These are phyloP conservation scores for Coenonympha arcania DNA, from an alignment of 2,888 invertebrate genomes.

Conservation along the genomic window DNA sequence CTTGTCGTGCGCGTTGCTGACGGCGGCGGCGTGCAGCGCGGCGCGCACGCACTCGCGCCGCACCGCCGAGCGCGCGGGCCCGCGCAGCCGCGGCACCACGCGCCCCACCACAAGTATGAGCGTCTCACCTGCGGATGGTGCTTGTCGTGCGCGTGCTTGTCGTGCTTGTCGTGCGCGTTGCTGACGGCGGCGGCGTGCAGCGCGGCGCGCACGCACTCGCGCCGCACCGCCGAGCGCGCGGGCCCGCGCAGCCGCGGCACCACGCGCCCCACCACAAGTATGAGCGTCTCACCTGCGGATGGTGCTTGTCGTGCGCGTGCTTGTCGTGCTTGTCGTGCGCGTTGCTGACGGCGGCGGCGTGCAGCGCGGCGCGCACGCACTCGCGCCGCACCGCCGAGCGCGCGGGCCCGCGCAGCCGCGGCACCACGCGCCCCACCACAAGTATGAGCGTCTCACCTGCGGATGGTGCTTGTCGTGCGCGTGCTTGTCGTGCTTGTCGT, in stretches of 20 bases:
- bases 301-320: conserved; percentile 9
- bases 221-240: conserved; percentile 81
- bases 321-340: conserved; percentile 28
- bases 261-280: conserved; percentile 81
- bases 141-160: conserved; percentile 17
- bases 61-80: conserved; percentile 82
- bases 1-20: conserved; percentile 26
- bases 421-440: conserved; percentile 79
- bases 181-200: conserved; percentile 78
- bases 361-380: conserved; percentile 85
- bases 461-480: conserved; percentile 10
- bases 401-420: conserved; percentile 82
- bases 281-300: conserved; percentile 56
- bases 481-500: conserved; percentile 27
- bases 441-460: no score
- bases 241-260: conserved; percentile 83
- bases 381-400: conserved; percentile 84
- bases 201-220: conserved; percentile 86
- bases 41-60: conserved; percentile 86
- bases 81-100: conserved; percentile 80
- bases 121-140: conserved; percentile 50
- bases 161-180: conserved; percentile 27
- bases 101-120: conserved; percentile 83
- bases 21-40: conserved; percentile 81
- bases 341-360: conserved; percentile 74